These are phyloP conservation scores for Andrena bicolor DNA, from an alignment of 2,888 invertebrate genomes.

Conservation along the genomic window DNA sequence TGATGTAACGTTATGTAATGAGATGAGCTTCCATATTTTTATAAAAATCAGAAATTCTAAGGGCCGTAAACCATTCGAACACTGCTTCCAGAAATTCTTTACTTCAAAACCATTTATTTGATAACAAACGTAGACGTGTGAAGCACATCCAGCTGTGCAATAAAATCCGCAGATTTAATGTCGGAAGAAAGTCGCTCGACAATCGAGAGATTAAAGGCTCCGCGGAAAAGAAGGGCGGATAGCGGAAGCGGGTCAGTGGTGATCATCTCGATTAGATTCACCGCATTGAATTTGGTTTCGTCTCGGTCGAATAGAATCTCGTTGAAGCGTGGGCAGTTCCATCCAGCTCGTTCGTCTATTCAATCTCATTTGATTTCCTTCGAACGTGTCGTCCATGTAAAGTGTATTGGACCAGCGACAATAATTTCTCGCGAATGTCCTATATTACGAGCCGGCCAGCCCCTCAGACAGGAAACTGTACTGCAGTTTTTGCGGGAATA, in stretches of 20 bases:
- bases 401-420: constrained; percentile 37
- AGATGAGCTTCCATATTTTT: not conserved
- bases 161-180: not conserved
- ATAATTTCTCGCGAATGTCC: constrained; percentile 44
- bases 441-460: constrained; percentile 12
- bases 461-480: constrained; percentile 20
- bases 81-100: not conserved
- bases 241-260: constrained; percentile 70
- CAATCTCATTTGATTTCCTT: constrained; percentile 63
- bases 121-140: not conserved
- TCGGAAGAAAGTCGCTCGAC: constrained; percentile 1
- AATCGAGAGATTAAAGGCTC: constrained; percentile 28
- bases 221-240: not conserved
- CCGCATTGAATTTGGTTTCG: constrained; percentile 71
- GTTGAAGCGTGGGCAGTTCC: constrained; percentile 47
- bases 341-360: constrained; percentile 49
- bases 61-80: no score
- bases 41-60: no score
- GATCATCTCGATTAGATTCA: constrained; percentile 76
- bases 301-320: constrained; percentile 55
- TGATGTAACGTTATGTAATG: not conserved
- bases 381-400: constrained; percentile 60
- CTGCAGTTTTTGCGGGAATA: constrained; percentile 27
- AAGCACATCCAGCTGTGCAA: not conserved
- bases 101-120: not conserved